Conservation (phyloP, 2,113 vertebrate genomes). For the Pelvicachromis taeniatus region DNA sequence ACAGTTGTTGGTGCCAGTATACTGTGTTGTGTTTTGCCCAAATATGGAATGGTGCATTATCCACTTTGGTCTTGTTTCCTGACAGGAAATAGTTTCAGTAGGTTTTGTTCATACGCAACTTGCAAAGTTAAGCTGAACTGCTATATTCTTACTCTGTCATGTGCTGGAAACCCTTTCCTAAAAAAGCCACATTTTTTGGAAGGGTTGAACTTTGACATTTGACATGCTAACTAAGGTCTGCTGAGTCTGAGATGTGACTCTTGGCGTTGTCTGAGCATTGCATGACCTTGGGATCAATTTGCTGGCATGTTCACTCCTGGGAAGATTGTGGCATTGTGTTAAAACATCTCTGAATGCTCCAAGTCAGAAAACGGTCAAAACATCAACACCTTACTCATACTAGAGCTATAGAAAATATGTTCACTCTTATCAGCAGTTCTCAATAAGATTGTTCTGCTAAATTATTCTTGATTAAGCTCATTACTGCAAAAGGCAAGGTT, state of each 20-base stretch:
- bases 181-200: neutral
- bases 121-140: neutral
- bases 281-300: neutral
- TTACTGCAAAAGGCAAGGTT: neutral
- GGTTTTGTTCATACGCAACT: neutral
- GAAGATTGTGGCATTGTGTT: neutral
- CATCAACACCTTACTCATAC: neutral
- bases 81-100: neutral
- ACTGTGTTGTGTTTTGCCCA: neutral
- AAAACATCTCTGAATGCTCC: neutral
- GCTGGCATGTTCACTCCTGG: neutral
- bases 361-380: neutral
- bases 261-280: neutral
- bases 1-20: accelerated
- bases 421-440: neutral
- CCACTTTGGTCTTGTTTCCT: neutral
- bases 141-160: neutral
- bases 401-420: neutral
- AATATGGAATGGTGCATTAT: neutral
- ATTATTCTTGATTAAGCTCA: constrained; percentile 18
- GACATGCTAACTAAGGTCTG: neutral
- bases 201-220: neutral
- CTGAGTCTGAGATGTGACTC: neutral
- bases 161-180: neutral
- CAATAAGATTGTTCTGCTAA: neutral